Evolutionary conservation across 2,888 invertebrate species (phyloP).

Genomic region (Epinotia bilunana): DNA sequence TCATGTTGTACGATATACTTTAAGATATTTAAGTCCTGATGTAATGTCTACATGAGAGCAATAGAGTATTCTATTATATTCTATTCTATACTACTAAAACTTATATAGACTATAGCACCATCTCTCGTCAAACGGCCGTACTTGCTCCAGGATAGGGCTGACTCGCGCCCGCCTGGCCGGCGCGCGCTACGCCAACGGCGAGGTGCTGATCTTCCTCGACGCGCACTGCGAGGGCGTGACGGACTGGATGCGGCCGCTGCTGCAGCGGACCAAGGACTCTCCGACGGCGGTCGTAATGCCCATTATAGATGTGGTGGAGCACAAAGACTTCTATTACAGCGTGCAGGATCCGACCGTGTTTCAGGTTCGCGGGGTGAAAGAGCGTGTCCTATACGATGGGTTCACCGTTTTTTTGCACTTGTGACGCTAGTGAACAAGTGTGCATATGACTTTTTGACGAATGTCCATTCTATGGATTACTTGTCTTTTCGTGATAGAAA

Average conservation of each 20-base stretch:
- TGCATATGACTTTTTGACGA: neutral
- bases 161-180: slow-evolving; percentile 95
- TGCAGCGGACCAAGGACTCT: slow-evolving; percentile 93
- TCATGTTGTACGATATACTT: too few species aligned
- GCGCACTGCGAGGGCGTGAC: slow-evolving; percentile 94
- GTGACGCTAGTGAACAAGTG: neutral
- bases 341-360: slow-evolving; percentile 81
- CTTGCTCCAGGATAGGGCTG: slow-evolving; percentile 91
- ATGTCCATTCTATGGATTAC: neutral
- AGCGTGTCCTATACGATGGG: neutral
- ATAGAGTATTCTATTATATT: too few species aligned
- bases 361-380: slow-evolving; percentile 63
- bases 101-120: slow-evolving; percentile 8
- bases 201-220: slow-evolving; percentile 94
- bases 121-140: slow-evolving; percentile 24
- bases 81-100: neutral
- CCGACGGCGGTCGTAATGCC: slow-evolving; percentile 94
- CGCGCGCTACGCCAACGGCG: slow-evolving; percentile 91
- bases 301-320: slow-evolving; percentile 97
- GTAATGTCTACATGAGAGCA: too few species aligned
- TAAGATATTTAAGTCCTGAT: too few species aligned
- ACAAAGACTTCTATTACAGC: slow-evolving; percentile 90
- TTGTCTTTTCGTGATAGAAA: too few species aligned
- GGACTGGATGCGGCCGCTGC: slow-evolving; percentile 95
- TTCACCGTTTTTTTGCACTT: neutral